Conservation (phyloP, 2,797 vertebrate species). For the Thalassophryne amazonica region DNA sequence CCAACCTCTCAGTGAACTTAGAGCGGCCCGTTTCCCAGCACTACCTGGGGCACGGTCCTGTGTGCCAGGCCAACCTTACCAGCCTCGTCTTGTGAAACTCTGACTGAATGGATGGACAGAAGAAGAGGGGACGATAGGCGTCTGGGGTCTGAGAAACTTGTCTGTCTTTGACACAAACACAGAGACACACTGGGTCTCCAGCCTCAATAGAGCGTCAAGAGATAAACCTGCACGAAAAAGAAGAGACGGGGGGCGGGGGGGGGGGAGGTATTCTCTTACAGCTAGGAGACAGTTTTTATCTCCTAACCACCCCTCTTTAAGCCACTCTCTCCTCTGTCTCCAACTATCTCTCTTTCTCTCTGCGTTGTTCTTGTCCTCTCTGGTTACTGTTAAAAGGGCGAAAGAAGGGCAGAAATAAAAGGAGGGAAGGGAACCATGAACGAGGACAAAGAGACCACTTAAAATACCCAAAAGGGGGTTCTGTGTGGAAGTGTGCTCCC, state of each 20-base stretch:
- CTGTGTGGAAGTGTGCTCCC: conserved; percentile 44
- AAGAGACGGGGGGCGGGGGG: conserved; percentile 41
- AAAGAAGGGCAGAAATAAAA: conserved; percentile 52
- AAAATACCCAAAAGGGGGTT: conserved; percentile 55
- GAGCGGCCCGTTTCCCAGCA: conserved; percentile 28
- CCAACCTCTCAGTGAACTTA: conserved; percentile 46
- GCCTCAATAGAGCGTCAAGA: conserved; percentile 52
- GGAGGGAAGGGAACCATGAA: conserved; percentile 55
- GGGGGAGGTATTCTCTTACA: conserved; percentile 67
- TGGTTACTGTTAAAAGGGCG: conserved; percentile 69
- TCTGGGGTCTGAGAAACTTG: conserved; percentile 60
- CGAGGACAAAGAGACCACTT: conserved; percentile 65
- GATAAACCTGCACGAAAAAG: conserved; percentile 54
- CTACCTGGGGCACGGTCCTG: conserved; percentile 27
- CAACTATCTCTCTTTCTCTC: conserved; percentile 37
- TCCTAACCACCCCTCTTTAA: conserved; percentile 52
- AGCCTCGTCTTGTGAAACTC: conserved; percentile 48
- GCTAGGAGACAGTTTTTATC: conserved; percentile 69
- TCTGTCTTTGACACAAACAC: conserved; percentile 25
- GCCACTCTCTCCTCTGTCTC: conserved; percentile 17
- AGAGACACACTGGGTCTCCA: conserved; percentile 38
- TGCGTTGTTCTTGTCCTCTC: conserved; percentile 55
- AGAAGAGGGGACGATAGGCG: conserved; percentile 47
- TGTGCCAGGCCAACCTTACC: conserved; percentile 9
- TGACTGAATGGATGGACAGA: conserved; percentile 48